These are phyloP conservation scores for Agrochola circellaris DNA, from an alignment of 2,888 invertebrate species.

Conservation along the genomic window DNA sequence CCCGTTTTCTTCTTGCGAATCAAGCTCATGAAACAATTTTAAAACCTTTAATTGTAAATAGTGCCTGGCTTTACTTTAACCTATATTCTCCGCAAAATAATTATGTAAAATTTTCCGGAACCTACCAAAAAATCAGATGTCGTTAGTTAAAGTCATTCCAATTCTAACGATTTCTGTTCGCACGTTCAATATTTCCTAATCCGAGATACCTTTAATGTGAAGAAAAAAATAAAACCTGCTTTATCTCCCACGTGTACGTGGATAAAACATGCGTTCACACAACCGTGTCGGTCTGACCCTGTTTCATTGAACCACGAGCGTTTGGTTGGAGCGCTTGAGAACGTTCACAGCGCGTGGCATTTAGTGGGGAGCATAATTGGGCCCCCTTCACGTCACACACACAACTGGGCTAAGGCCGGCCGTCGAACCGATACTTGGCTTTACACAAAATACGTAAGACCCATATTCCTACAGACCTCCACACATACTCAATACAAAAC, in stretches of 20 bases:
- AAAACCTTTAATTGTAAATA: not conserved
- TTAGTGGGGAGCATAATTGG: slow-evolving; percentile 76
- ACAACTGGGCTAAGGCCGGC: slow-evolving; percentile 89
- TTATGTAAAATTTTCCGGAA: not conserved
- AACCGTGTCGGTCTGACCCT: slow-evolving; percentile 74
- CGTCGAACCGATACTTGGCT: slow-evolving; percentile 80
- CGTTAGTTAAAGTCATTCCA: not conserved
- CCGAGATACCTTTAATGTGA: slow-evolving; percentile 38
- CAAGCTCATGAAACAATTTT: slow-evolving; percentile 6
- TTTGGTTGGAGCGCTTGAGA: slow-evolving; percentile 73
- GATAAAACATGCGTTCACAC: slow-evolving; percentile 65
- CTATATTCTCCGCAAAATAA: not conserved
- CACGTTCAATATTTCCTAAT: slow-evolving; percentile 61
- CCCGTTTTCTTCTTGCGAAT: slow-evolving; percentile 4
- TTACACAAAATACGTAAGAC: slow-evolving; percentile 73
- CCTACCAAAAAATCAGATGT: not conserved
- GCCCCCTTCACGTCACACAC: slow-evolving; percentile 87
- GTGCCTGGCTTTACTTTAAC: not conserved
- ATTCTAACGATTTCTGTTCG: slow-evolving; percentile 35
- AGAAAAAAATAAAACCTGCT: slow-evolving; percentile 64
- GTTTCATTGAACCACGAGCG: slow-evolving; percentile 77
- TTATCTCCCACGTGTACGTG: slow-evolving; percentile 65
- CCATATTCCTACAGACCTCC: slow-evolving; percentile 64
- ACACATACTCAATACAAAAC: slow-evolving; percentile 54
- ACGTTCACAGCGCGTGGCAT: slow-evolving; percentile 76